Evolutionary conservation across 1,140 invertebrate genomes (phyloP).

Genomic region (Drosophila micromelanica): DNA sequence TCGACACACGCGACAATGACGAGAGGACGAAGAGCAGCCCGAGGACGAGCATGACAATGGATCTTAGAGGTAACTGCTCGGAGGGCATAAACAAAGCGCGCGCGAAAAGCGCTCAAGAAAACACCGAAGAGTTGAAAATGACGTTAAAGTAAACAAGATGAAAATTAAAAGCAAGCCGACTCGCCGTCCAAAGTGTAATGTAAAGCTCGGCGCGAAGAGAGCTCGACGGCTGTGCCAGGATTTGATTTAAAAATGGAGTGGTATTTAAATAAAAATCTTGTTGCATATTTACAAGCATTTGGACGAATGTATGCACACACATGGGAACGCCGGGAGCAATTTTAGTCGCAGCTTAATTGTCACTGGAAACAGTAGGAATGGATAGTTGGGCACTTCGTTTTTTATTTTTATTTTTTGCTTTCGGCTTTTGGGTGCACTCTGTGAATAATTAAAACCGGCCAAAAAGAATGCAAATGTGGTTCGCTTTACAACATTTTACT

Average conservation of each 20-base stretch:
- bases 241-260: slow-evolving; percentile 83
- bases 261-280: slow-evolving; percentile 83
- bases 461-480: slow-evolving; percentile 78
- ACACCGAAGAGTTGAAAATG: slow-evolving; percentile 83
- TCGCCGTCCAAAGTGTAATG: slow-evolving; percentile 5
- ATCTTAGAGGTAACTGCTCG: slow-evolving; percentile 23
- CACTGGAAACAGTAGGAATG: slow-evolving; percentile 23
- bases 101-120: slow-evolving; percentile 75
- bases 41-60: slow-evolving; percentile 43
- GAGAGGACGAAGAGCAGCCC: slow-evolving; percentile 36
- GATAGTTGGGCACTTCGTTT: slow-evolving; percentile 16
- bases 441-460: slow-evolving; percentile 77
- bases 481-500: slow-evolving; percentile 6
- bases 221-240: slow-evolving; percentile 56
- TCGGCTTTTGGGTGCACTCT: slow-evolving; percentile 64
- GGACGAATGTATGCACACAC: slow-evolving; percentile 16
- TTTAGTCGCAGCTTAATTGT: slow-evolving; percentile 81
- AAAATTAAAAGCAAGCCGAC: slow-evolving; percentile 73
- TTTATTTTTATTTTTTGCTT: slow-evolving; percentile 17
- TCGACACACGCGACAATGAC: slow-evolving; percentile 62
- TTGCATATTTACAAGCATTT: slow-evolving; percentile 72
- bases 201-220: slow-evolving; percentile 9
- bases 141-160: slow-evolving; percentile 83
- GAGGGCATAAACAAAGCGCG: slow-evolving; percentile 51
- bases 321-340: slow-evolving; percentile 55